Percentiles rank a stretch among this genome's conserved stretches.
phyloP scores from a whole-genome alignment of 2,113 vertebrate genomes.

The Cynocephalus volans region DNA sequence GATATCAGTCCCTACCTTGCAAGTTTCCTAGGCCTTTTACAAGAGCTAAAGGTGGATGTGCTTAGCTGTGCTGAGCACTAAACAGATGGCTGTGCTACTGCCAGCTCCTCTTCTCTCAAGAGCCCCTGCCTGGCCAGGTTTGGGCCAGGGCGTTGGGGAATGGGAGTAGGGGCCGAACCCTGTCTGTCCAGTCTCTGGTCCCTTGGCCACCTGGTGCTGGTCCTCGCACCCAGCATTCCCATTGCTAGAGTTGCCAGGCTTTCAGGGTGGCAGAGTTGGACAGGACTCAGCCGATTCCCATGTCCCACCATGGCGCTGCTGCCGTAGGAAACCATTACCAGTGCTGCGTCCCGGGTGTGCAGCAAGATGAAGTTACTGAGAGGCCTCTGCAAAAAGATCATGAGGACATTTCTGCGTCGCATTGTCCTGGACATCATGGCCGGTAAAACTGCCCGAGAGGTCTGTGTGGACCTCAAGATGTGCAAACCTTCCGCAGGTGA shows the following conservation, averaged over 20 bases:
- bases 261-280: no score
- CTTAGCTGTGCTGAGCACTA: not conserved
- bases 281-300: accelerated
- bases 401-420: accelerated
- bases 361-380: accelerated
- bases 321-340: not conserved
- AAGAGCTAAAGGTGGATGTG: not conserved
- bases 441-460: not conserved
- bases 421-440: accelerated
- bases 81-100: not conserved
- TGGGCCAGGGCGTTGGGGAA: not conserved
- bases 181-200: not conserved
- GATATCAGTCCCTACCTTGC: not conserved
- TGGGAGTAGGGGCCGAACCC: not conserved
- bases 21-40: not conserved
- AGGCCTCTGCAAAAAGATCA: accelerated
- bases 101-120: not conserved
- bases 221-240: not conserved
- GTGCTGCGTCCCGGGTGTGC: not conserved
- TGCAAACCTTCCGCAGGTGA: conserved; percentile 16
- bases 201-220: not conserved
- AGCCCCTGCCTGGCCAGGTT: not conserved
- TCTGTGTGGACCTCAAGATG: conserved; percentile 45
- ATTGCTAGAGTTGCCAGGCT: not conserved
- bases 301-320: accelerated